Conservation (phyloP, 1,140 invertebrate species). For the Gryon sp. region DNA sequence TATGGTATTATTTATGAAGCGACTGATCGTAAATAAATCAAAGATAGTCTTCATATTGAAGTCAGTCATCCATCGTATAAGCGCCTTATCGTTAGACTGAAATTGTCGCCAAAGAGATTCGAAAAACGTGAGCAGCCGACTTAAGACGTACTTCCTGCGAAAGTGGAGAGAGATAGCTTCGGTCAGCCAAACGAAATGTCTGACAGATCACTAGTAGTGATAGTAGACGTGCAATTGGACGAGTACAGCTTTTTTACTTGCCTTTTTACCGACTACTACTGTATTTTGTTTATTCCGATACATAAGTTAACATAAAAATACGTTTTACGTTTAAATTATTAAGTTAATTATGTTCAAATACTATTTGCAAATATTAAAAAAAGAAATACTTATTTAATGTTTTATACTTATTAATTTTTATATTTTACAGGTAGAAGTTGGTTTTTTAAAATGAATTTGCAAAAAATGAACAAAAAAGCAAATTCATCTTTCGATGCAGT, state of each 20-base stretch:
- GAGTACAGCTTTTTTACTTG: conserved; percentile 29
- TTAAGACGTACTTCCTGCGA: conserved; percentile 39
- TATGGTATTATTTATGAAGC: conserved; percentile 13
- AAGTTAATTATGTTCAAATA: no score
- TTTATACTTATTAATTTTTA: no score
- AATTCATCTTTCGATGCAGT: no score
- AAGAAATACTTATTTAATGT: no score
- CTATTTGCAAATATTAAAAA: no score
- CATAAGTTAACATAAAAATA: conserved; percentile 23
- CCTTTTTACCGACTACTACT: conserved; percentile 18
- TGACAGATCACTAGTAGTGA: conserved; percentile 46
- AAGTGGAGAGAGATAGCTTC: conserved; percentile 41
- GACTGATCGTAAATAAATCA: conserved; percentile 38
- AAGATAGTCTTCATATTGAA: conserved; percentile 41
- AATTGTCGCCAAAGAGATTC: conserved; percentile 54
- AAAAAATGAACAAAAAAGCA: no score
- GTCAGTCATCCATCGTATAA: conserved; percentile 45
- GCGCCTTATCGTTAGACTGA: conserved; percentile 41
- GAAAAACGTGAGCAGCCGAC: conserved; percentile 49
- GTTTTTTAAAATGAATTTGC: no score
- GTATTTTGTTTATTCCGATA: conserved; percentile 50
- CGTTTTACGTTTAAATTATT: no score
- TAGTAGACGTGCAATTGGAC: conserved; percentile 51
- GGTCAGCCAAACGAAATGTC: conserved; percentile 52
- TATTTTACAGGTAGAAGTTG: no score